These are phyloP conservation scores for Notodonta dromedarius DNA, from an alignment of 2,888 invertebrate species.

Conservation along the genomic window DNA sequence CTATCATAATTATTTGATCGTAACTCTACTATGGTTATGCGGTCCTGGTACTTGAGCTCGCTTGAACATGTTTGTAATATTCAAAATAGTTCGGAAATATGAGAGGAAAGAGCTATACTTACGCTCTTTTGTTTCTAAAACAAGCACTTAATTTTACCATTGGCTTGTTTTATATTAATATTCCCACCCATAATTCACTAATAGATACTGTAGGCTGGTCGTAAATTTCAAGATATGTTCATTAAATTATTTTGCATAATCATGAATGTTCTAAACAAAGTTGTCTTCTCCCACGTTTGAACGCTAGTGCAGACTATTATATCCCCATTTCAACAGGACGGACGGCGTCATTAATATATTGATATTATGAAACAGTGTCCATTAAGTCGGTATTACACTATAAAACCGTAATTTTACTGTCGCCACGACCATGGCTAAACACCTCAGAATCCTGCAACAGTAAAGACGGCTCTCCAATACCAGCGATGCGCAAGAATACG, in stretches of 20 bases:
- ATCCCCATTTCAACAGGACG: neutral
- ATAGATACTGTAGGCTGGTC: too few relatives aligned
- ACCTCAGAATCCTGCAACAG: neutral
- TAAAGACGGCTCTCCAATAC: neutral
- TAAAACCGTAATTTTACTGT: neutral
- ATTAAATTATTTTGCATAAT: too few relatives aligned
- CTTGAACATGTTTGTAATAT: neutral
- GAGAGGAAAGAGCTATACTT: too few relatives aligned
- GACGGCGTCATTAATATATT: neutral
- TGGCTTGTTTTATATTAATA: too few relatives aligned
- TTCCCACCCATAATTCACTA: too few relatives aligned
- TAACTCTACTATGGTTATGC: neutral
- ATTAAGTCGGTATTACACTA: neutral
- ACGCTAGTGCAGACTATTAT: neutral
- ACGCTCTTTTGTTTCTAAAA: too few relatives aligned
- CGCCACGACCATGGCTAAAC: neutral
- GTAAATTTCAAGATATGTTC: too few relatives aligned
- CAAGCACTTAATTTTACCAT: too few relatives aligned
- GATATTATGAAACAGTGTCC: slow-evolving; percentile 1
- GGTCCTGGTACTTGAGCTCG: neutral
- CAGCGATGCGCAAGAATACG: neutral
- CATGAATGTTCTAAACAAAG: too few relatives aligned
- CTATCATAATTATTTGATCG: slow-evolving; percentile 6
- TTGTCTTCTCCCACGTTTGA: too few relatives aligned
- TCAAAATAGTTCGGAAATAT: too few relatives aligned